Percentiles rank a stretch among this genome's conserved stretches.
Conservation (phyloP, 1,140 invertebrate species). For the Leptonema lineaticorne region DNA sequence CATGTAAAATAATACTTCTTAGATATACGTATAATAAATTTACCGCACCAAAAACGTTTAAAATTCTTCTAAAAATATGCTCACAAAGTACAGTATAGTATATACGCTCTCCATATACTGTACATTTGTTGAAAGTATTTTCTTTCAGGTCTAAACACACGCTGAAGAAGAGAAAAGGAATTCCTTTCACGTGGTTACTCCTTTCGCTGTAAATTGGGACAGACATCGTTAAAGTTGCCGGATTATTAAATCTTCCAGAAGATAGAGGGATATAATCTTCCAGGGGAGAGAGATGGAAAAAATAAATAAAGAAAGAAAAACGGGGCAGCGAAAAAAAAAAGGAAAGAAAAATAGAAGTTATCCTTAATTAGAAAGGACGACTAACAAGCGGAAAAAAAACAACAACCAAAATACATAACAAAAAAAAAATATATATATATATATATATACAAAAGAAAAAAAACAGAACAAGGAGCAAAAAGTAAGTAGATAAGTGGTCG, state of each 20-base stretch:
- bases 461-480: slow-evolving; percentile 10
- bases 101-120: too few species aligned
- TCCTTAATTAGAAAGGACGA: slow-evolving; percentile 10
- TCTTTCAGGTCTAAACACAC: background rate
- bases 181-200: background rate
- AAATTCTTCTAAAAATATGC: too few species aligned
- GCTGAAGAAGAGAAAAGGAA: background rate
- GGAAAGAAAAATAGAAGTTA: background rate
- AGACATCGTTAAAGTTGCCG: background rate
- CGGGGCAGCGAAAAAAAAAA: background rate
- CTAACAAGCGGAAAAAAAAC: background rate
- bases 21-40: too few species aligned
- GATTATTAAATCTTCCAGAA: slow-evolving; percentile 15
- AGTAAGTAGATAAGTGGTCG: slow-evolving; percentile 13
- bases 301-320: too few species aligned
- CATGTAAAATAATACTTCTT: too few species aligned
- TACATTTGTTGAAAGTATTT: too few species aligned
- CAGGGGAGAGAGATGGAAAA: background rate
- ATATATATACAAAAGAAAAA: too few species aligned
- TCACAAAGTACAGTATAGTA: too few species aligned
- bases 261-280: slow-evolving; percentile 11
- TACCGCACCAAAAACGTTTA: too few species aligned
- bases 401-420: background rate
- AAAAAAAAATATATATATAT: too few species aligned
- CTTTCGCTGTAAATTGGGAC: slow-evolving; percentile 13